Evolutionary conservation across 2,113 vertebrate genomes (phyloP), one percentile per base, ranked within the genome.

Genomic region (Eublepharis macularius): DNA sequence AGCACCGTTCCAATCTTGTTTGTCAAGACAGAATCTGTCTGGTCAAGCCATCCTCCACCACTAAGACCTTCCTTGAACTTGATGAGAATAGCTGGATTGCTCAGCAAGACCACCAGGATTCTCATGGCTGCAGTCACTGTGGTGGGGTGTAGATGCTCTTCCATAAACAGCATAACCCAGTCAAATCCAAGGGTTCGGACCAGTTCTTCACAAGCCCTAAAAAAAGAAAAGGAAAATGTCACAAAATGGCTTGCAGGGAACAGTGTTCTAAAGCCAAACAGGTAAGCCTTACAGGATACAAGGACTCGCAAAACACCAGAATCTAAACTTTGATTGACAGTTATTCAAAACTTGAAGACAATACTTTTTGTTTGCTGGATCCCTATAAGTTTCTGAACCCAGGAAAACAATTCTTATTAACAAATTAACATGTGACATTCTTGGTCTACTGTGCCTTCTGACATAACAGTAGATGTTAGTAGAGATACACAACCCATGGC

Each of bases 1-100:
- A 99, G 96, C 66, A 99, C 98, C 2, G 98, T 99, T 65, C 99
- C 99, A 0, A 99, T 99, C 94, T 99, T 99, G 80, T 99, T 99
- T 83, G 98, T 99, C 85, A 99, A 95, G 87, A 99, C 99, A 10
- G 98, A 97, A 93, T 99, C 99, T 0, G 98, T 99, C 94, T 99
- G 99, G 89, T 99, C 98, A 0, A 99, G 97, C 99, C 99, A 99
- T 72, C 98, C 98, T 47, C 99, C 98, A 0, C 99, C 98, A 17
- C 96, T 97, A 88, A 99, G 96, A 3, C 98, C 99, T 95, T 99
- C 99, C 83, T 98, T 99, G 91, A 99, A 99, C 90, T 98, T 98
- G 86, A 97, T 92, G 24, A 98, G 98, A 91, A 98, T 97, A 80
- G 97, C 76, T 91, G 98, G 98, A 93, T 98, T 99, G 87, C 98